Evolutionary conservation across 2,888 invertebrate species (phyloP).

Genomic region (Meiosimyza decipiens): DNA sequence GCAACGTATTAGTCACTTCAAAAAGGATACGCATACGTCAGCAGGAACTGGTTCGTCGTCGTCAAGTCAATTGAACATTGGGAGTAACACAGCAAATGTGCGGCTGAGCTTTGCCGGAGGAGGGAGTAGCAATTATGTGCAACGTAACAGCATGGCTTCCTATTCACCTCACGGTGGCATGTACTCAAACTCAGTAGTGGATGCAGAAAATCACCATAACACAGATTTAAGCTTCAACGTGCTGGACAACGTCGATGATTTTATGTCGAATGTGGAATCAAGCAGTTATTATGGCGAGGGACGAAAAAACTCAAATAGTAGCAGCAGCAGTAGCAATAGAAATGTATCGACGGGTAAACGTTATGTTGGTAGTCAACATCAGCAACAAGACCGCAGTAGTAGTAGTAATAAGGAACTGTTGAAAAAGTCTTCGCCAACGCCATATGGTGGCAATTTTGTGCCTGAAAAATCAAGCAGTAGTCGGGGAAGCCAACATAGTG

Average conservation of each 20-base stretch:
- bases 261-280: slow-evolving; percentile 53
- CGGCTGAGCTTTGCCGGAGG: slow-evolving; percentile 38
- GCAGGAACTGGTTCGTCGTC: slow-evolving; percentile 46
- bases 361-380: slow-evolving; percentile 10
- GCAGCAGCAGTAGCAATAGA: slow-evolving; percentile 35
- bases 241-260: slow-evolving; percentile 61
- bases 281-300: slow-evolving; percentile 33
- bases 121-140: slow-evolving; percentile 42
- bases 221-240: slow-evolving; percentile 64
- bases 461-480: slow-evolving; percentile 43
- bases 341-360: slow-evolving; percentile 31
- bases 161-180: slow-evolving; percentile 52
- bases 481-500: slow-evolving; percentile 36
- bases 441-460: slow-evolving; percentile 47
- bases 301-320: slow-evolving; percentile 30
- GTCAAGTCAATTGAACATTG: not conserved
- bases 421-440: slow-evolving; percentile 47
- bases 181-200: slow-evolving; percentile 35
- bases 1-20: slow-evolving; percentile 88
- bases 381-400: slow-evolving; percentile 43
- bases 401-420: slow-evolving; percentile 44
- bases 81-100: slow-evolving; percentile 3
- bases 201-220: slow-evolving; percentile 50
- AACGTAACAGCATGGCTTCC: slow-evolving; percentile 38
- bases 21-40: slow-evolving; percentile 67